Evolutionary conservation across 1,140 invertebrate genomes (phyloP).

Genomic region (Parasteatoda tepidariorum): DNA sequence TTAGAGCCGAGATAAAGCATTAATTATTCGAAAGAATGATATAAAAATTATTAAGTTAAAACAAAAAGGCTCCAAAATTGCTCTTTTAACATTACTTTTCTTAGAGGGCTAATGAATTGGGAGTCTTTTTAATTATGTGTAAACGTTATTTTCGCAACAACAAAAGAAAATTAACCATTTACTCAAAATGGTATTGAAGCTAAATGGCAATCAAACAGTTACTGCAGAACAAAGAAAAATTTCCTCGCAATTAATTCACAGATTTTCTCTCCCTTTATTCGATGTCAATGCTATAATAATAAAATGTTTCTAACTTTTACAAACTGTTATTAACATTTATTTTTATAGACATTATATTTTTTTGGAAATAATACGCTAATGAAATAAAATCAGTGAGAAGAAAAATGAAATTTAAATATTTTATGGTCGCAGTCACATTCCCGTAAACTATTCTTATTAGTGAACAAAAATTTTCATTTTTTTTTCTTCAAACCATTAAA

Average conservation of each 20-base stretch:
- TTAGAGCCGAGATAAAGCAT: constrained; percentile 42
- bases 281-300: too few species aligned
- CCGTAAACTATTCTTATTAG: too few species aligned
- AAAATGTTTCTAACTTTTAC: too few species aligned
- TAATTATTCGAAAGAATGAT: constrained; percentile 52
- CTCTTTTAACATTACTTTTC: constrained; percentile 47
- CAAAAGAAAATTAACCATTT: not conserved
- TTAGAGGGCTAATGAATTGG: constrained; percentile 44
- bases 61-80: constrained; percentile 41
- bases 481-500: too few species aligned
- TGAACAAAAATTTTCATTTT: too few species aligned
- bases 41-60: constrained; percentile 50
- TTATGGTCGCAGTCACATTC: too few species aligned
- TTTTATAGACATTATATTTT: too few species aligned
- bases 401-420: too few species aligned
- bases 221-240: not conserved
- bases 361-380: too few species aligned
- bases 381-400: too few species aligned
- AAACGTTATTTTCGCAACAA: not conserved
- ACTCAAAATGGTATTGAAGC: not conserved
- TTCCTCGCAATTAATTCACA: not conserved
- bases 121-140: not conserved
- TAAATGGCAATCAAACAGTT: not conserved
- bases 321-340: too few species aligned
- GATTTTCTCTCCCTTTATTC: not conserved